A percentile compares a stretch with the other conserved stretches of the same genome.
These are phyloP conservation scores for Ladona fulva DNA, from an alignment of 1,140 invertebrate genomes.

Conservation along the genomic window DNA sequence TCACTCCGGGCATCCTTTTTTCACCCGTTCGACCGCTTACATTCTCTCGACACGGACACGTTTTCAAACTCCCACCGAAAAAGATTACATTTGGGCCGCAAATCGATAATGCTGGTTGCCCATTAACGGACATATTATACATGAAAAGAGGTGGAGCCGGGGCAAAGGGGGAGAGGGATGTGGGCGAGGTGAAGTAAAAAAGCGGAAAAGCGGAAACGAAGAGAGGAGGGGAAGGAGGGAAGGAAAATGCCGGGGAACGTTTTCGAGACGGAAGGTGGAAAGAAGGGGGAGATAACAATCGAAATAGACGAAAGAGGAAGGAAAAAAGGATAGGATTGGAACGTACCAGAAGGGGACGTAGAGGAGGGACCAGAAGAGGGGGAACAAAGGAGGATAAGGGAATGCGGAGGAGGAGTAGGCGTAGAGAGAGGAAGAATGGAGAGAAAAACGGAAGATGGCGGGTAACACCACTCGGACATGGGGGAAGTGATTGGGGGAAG, in stretches of 20 bases:
- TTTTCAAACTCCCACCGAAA: neutral
- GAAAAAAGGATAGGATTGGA: neutral
- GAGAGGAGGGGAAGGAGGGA: neutral
- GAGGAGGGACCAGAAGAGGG: neutral
- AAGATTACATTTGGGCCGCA: slow-evolving; percentile 3
- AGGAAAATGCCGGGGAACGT: neutral
- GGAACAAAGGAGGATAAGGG: neutral
- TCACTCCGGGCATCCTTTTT: no score
- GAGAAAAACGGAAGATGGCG: neutral
- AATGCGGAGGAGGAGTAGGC: neutral
- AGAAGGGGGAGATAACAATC: neutral
- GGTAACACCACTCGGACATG: neutral
- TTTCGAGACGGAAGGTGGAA: neutral
- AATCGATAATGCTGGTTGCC: slow-evolving; percentile 8
- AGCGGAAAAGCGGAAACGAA: neutral
- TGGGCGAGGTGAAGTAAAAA: no score
- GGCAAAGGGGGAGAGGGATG: no score
- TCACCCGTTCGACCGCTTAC: no score
- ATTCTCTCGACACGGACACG: neutral
- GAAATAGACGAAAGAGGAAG: neutral
- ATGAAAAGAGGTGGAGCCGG: neutral
- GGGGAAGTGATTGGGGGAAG: neutral
- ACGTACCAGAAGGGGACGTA: neutral
- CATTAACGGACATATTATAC: slow-evolving; percentile 2
- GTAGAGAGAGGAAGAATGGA: neutral